Base-by-base conservation (phyloP, 2,113 vertebrate genomes). In the Larimichthys polyactis region DNA sequence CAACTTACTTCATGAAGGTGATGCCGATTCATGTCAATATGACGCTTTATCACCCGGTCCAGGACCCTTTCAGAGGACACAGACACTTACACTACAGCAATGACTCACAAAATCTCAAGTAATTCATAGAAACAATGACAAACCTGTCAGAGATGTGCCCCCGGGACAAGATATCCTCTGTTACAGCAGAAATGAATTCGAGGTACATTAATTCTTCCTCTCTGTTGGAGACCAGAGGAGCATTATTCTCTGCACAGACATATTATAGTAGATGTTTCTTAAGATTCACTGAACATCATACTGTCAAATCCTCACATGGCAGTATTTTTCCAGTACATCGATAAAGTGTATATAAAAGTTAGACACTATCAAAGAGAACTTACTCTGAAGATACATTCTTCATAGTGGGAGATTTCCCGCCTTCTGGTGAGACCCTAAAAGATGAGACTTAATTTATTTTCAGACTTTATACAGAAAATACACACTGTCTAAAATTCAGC, bases 61-160 rank as follows among this genome's bases (percentile, higher is more conserved):
- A 96, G 78, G 40, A 95, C 88, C 73, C 95, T 95, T 55, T 24
- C 2, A 84, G 52, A 73, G n/a, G 67, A 89, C 20, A 79, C 9
- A 32, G 29, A 79, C 46, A 73, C 11, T 70, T 59, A 74, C 4
- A 67, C 19, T 54, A 67, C 2, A 78, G 20, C 15, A 55, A 66
- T 63, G 36, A 43, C 54, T 29, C 22, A 22, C 29, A 55, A 64
- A 40, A 62, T 44, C 48, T 49, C 4, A 43, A 69, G 36, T 36
- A 22, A 52, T 58, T 77, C 1, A 76, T 15, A 67, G 12, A 75
- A 81, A 49, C 52, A 79, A 51, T 19, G 27, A 60, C 75, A 71
- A 79, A 99, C 98, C 97, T 97, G 94, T 97, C 94, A 83, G 97
- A 98, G 94, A 96, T 97, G 19, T 98, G 88, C 48, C 96, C 96